Percentiles rank a stretch among this genome's conserved stretches.
Conservation (phyloP, 2,797 vertebrate genomes). For the Smutsia gigantea region DNA sequence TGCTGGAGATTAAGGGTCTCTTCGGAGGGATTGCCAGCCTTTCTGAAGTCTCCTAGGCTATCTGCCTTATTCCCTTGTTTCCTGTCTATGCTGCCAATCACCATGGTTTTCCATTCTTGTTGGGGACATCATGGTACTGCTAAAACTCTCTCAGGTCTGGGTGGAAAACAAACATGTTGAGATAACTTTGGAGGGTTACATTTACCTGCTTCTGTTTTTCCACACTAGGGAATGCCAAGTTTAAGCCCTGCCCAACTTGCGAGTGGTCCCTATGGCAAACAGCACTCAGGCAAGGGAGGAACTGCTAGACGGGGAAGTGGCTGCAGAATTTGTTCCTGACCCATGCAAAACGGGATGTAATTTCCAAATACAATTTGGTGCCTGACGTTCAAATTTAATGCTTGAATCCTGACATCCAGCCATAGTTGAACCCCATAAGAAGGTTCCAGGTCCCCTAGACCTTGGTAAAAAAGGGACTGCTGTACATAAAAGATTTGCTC, state of each 20-base stretch:
- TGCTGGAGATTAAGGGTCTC: background rate
- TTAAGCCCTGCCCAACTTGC: background rate
- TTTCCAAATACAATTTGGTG: background rate
- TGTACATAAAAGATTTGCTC: background rate
- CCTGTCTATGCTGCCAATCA: background rate
- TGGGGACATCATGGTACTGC: background rate
- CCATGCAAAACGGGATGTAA: background rate
- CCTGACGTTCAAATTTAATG: slow-evolving; percentile 13
- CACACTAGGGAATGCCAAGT: background rate
- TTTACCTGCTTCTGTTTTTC: background rate
- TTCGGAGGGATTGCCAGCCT: background rate
- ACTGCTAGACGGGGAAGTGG: background rate
- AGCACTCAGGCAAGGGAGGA: background rate
- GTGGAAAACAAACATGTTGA: background rate
- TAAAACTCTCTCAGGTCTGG: background rate
- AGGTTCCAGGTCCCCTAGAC: background rate
- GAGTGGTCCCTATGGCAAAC: background rate
- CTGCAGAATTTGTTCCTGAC: background rate
- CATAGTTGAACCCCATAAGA: background rate
- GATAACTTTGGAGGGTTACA: background rate
- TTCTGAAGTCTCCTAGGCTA: background rate
- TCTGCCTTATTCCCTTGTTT: background rate
- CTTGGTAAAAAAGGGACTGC: background rate
- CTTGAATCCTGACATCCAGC: background rate
- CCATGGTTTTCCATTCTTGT: background rate